A percentile compares a stretch with the other conserved stretches of the same genome.
Conservation (phyloP, 35 echinoderm and acorn worm genomes). For the Eucidaris tribuloides region DNA sequence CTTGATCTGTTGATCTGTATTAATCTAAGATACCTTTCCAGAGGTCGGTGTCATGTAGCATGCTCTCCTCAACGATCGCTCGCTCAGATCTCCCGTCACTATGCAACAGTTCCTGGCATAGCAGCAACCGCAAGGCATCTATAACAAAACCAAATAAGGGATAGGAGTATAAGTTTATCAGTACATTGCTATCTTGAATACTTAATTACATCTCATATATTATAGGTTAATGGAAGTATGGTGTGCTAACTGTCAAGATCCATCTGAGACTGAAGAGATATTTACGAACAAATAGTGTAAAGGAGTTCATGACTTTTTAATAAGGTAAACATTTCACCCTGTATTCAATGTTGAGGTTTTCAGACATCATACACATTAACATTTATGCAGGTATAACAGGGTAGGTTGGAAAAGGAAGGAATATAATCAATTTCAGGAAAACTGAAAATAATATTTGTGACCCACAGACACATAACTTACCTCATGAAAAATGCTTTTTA, state of each 20-base stretch:
- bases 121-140: slow-evolving; percentile 83
- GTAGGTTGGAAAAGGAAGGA: too few species aligned
- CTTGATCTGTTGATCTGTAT: too few species aligned
- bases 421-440: too few species aligned
- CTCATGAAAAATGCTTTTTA: too few species aligned
- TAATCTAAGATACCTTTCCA: slow-evolving; percentile 99
- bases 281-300: not conserved
- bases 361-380: too few species aligned
- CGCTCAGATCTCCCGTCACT: slow-evolving; percentile 31
- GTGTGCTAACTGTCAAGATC: not conserved
- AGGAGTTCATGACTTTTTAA: not conserved
- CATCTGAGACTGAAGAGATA: not conserved
- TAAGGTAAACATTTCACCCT: not conserved
- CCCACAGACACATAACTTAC: too few species aligned
- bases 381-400: too few species aligned
- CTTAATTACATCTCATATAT: not conserved
- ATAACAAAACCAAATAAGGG: not conserved
- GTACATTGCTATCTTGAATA: not conserved
- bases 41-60: slow-evolving; percentile 75
- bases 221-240: not conserved
- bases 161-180: not conserved
- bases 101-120: slow-evolving; percentile 73
- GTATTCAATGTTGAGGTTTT: too few species aligned
- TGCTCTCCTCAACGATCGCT: slow-evolving; percentile 71
- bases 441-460: too few species aligned